Percentiles rank a stretch among this genome's conserved stretches.
These are phyloP conservation scores for Macrostomum cliftonense DNA, from an alignment of 2,888 invertebrate genomes.

Conservation along the genomic window DNA sequence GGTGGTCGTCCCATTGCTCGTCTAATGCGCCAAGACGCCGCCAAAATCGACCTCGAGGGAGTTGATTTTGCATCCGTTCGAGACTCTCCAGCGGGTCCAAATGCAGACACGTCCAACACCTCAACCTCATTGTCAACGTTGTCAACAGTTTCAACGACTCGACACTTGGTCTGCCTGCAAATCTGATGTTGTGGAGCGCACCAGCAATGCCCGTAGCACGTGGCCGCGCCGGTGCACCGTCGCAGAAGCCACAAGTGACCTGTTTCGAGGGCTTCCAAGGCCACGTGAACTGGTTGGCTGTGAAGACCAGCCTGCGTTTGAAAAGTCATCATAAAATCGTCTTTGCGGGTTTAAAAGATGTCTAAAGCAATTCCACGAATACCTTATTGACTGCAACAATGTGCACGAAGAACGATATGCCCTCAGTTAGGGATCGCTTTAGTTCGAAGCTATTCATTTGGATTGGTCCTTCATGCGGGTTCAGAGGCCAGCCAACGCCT, in stretches of 20 bases:
- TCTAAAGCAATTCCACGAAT: not conserved
- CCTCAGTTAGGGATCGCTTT: not conserved
- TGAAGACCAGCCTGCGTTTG: slow-evolving; percentile 15
- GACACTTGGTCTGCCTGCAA: slow-evolving; percentile 2
- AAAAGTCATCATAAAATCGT: not conserved
- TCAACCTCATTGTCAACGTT: not conserved
- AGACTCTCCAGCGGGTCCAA: not conserved
- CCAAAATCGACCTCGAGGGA: slow-evolving; percentile 8
- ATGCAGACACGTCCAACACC: not conserved
- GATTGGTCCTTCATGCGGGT: too few relatives aligned
- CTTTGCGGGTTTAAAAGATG: too few relatives aligned
- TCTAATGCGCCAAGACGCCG: slow-evolving; percentile 14
- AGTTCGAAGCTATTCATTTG: not conserved
- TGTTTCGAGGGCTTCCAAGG: slow-evolving; percentile 13
- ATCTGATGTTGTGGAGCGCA: slow-evolving; percentile 16
- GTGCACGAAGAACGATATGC: not conserved
- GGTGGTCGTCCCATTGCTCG: slow-evolving; percentile 11
- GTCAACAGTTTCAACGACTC: not conserved
- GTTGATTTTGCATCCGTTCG: not conserved
- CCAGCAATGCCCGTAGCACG: slow-evolving; percentile 17
- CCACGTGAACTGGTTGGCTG: slow-evolving; percentile 15
- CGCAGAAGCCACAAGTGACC: slow-evolving; percentile 14
- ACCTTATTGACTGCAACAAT: not conserved
- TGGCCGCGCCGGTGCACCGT: slow-evolving; percentile 13
- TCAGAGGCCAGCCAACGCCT: too few relatives aligned